Base-by-base conservation (phyloP, 2,888 invertebrate genomes). In the Sturmia bella region DNA sequence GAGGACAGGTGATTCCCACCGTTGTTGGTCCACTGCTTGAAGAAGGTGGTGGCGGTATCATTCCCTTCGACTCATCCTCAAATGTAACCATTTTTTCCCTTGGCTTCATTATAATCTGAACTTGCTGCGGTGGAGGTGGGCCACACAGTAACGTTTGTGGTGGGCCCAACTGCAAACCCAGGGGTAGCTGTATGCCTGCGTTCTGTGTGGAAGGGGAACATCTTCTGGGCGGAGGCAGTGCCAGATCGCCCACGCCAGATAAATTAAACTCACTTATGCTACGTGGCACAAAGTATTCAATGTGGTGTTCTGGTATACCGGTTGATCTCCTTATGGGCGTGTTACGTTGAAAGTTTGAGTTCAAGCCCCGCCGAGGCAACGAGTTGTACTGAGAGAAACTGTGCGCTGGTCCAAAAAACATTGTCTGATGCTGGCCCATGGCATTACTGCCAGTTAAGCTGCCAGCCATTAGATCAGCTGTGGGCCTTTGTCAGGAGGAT, bases 221-320 rank as follows among this genome's bases (percentile, higher is more conserved):
- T 27, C 92, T 91, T 9, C 91, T 89, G 1, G 92, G 91, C 5
- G 92, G 91, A 0, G 92, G 91, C 41, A 92, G 88, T 17, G 92
- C 92, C 72, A 92, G 91, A 86, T 94, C 93, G 63, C 93, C 92
- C 9, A 94, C 93, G 45, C 95, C 94, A 0, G 94, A 93, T 75
- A 96, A 90, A 89, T 96, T 95, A 87, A 96, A 96, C 89, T 96
- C 96, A 90, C 96, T 96, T 76, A 96, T 93, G 90, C 96, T 96
- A 77, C 96, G 92, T 81, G 96, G 96, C 83, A 96, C 96, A 89
- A 96, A 96, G 90, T 96, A 96, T 88, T 96, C 96, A 76, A 95
- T 92, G 83, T 95, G 93, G 57, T 93, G 93, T 85, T 94, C 94
- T 68, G 92, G 92, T 87, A 89, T 89, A 70, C 93, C 91, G 19